phyloP scores from a whole-genome alignment of 2,888 invertebrate species.

The Philaethria dido region DNA sequence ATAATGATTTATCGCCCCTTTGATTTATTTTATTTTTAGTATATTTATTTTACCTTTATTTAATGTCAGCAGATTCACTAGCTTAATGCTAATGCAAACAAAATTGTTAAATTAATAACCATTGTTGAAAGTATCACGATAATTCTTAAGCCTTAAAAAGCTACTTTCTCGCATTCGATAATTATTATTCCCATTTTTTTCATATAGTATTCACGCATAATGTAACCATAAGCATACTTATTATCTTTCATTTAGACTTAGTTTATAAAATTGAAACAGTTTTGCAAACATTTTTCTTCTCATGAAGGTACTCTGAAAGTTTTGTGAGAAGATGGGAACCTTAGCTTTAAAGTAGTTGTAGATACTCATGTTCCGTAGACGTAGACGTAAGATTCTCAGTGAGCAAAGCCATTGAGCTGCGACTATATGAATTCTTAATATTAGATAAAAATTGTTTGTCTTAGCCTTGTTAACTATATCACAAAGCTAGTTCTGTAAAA shows the following conservation, averaged over 20 bases:
- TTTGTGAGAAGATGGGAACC: constrained; percentile 79
- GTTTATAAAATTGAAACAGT: constrained; percentile 70
- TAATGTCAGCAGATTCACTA: constrained; percentile 62
- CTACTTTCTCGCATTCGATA: constrained; percentile 58
- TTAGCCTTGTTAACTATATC: constrained; percentile 62
- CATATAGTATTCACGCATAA: constrained; percentile 71
- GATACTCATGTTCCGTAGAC: constrained; percentile 71
- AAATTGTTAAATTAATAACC: constrained; percentile 40
- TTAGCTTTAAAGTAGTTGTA: constrained; percentile 78
- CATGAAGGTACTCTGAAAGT: constrained; percentile 80
- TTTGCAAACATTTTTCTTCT: constrained; percentile 84
- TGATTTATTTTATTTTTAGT: constrained; percentile 36
- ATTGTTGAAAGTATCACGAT: constrained; percentile 40
- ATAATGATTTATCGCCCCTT: constrained; percentile 34
- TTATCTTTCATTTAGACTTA: constrained; percentile 70
- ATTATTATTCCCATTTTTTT: constrained; percentile 63
- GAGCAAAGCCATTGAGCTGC: constrained; percentile 64
- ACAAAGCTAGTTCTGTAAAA: constrained; percentile 68
- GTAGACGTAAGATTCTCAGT: constrained; percentile 72
- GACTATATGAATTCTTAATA: constrained; percentile 56
- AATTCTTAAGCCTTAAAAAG: constrained; percentile 58
- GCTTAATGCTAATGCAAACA: constrained; percentile 66
- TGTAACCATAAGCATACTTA: constrained; percentile 51
- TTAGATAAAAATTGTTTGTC: constrained; percentile 53
- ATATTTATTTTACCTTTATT: constrained; percentile 18